Evolutionary conservation across 2,797 vertebrate species (phyloP).

Genomic region (Syndactyla subalaris): DNA sequence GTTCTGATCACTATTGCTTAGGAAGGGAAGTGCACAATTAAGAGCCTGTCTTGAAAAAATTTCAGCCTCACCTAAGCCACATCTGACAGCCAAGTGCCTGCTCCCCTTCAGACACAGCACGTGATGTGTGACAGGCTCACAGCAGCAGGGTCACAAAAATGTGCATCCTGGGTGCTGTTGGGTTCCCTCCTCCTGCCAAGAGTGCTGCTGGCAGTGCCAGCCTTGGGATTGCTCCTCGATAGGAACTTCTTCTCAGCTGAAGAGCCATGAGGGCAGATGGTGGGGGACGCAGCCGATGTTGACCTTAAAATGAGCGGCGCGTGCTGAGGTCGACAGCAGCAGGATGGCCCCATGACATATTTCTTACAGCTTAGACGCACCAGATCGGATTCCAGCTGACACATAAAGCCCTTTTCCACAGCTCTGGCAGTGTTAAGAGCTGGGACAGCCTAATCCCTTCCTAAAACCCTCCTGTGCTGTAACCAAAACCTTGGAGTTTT

Average conservation of each 20-base stretch:
- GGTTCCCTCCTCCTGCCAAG: neutral
- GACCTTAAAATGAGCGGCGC: fast-evolving
- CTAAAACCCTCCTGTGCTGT: neutral
- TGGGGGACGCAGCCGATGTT: neutral
- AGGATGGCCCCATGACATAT: conserved; percentile 22
- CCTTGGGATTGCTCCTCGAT: neutral
- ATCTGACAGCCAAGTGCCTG: neutral
- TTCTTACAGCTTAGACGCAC: neutral
- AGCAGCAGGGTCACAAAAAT: neutral
- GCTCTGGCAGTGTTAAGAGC: neutral
- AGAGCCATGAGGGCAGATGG: neutral
- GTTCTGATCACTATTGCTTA: fast-evolving
- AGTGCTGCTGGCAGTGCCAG: fast-evolving
- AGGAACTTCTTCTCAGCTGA: neutral
- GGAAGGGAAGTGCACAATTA: neutral
- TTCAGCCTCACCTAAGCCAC: neutral
- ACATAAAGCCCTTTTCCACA: conserved; percentile 1
- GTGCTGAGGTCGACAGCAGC: neutral
- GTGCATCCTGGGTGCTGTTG: fast-evolving
- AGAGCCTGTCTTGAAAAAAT: neutral
- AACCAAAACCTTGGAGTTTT: neutral
- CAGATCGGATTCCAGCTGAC: neutral
- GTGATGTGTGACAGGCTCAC: no score
- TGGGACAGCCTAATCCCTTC: conserved; percentile 12
- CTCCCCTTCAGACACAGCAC: neutral